A percentile compares a stretch with the other conserved stretches of the same genome.
Conservation (phyloP, 2,113 vertebrate genomes). For the Gadus chalcogrammus region DNA sequence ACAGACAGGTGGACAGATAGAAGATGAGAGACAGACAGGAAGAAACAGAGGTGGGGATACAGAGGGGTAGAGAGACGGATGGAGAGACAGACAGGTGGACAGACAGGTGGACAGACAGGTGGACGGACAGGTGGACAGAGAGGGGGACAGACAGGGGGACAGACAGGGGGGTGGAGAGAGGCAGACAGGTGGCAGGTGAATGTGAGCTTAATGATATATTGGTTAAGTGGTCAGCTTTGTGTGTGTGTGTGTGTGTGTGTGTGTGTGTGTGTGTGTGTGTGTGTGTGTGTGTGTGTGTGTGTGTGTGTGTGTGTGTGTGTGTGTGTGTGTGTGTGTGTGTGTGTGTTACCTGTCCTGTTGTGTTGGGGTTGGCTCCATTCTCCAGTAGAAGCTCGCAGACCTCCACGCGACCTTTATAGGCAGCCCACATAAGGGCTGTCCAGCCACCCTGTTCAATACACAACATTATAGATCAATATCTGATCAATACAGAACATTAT, state of each 20-base stretch:
- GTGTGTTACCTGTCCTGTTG: conserved; percentile 87
- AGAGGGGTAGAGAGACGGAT: too few species aligned
- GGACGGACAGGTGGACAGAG: too few species aligned
- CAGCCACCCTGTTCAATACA: conserved; percentile 83
- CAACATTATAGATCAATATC: too few species aligned
- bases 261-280: conserved; percentile 1
- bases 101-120: background rate
- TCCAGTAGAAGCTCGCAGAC: conserved; percentile 84
- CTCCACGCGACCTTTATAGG: conserved; percentile 88
- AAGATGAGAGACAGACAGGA: too few species aligned
- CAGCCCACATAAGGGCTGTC: conserved; percentile 96
- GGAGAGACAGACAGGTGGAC: too few species aligned
- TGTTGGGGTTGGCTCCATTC: conserved; percentile 88
- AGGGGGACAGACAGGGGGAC: too few species aligned
- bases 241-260: too few species aligned
- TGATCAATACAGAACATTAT: too few species aligned
- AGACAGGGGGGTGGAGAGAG: background rate
- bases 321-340: background rate
- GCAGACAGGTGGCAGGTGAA: background rate
- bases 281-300: conserved; percentile 18
- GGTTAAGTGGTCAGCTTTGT: background rate
- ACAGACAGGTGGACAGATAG: too few species aligned
- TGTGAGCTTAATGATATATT: background rate
- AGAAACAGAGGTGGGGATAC: too few species aligned
- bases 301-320: background rate